Percentiles rank a stretch among this genome's conserved stretches.
These are phyloP conservation scores for Sminthurides bifidus DNA, from an alignment of 1,140 invertebrate species.

Conservation along the genomic window DNA sequence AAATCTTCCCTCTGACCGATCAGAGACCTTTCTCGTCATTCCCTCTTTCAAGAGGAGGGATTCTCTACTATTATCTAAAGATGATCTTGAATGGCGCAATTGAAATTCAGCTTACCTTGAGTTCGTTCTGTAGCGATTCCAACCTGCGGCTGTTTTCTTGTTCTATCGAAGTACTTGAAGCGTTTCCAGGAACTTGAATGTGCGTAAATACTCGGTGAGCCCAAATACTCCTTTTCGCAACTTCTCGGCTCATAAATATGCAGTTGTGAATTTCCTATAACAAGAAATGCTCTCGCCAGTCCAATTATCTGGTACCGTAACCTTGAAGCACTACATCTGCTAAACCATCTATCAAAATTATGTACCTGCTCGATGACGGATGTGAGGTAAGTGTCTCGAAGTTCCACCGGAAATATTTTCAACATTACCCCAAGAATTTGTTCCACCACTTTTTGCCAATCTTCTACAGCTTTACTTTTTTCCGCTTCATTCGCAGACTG, in stretches of 20 bases:
- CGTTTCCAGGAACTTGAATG: conserved; percentile 33
- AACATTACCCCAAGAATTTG: conserved; percentile 53
- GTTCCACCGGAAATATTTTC: conserved; percentile 54
- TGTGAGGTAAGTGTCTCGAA: conserved; percentile 62
- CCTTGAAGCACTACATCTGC: too few relatives aligned
- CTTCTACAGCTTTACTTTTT: conserved; percentile 20
- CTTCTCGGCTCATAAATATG: conserved; percentile 57
- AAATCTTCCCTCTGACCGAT: too few relatives aligned
- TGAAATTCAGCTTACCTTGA: conserved; percentile 44
- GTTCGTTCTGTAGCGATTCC: conserved; percentile 53
- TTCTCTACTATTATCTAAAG: too few relatives aligned
- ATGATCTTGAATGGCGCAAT: too few relatives aligned
- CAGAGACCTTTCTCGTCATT: too few relatives aligned
- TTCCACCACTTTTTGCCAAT: conserved; percentile 35
- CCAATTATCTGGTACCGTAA: too few relatives aligned
- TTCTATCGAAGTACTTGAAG: conserved; percentile 38
- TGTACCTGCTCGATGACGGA: conserved; percentile 63
- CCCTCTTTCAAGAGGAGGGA: too few relatives aligned
- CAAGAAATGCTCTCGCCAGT: too few relatives aligned
- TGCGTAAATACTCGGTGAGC: conserved; percentile 47
- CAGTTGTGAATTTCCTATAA: conserved; percentile 61
- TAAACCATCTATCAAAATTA: background rate
- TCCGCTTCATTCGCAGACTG: conserved; percentile 27
- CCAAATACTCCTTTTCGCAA: conserved; percentile 61
- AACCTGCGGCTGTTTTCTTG: conserved; percentile 53